These are phyloP conservation scores for Drosophila kikkawai DNA, from an alignment of 1,140 invertebrate species.

Conservation along the genomic window DNA sequence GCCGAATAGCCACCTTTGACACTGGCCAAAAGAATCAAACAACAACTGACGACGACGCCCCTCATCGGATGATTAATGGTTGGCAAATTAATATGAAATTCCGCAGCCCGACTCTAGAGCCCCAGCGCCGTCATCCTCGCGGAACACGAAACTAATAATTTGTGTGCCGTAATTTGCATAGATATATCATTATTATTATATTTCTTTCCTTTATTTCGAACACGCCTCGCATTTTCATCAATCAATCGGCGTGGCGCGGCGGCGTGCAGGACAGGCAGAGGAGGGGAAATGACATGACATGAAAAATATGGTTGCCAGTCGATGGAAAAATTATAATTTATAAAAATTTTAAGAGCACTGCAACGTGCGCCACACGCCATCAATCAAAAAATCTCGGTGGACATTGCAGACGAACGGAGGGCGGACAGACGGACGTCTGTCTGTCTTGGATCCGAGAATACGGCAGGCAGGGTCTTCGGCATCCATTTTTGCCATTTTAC, in stretches of 20 bases:
- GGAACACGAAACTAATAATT: constrained; percentile 77
- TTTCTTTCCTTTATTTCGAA: constrained; percentile 58
- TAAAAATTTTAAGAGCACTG: constrained; percentile 76
- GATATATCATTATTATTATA: constrained; percentile 81
- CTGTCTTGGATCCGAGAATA: constrained; percentile 27
- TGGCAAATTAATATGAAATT: constrained; percentile 75
- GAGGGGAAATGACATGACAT: constrained; percentile 56
- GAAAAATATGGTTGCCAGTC: constrained; percentile 76
- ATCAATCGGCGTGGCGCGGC: constrained; percentile 55
- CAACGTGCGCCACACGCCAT: constrained; percentile 70
- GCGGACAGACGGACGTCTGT: constrained; percentile 35
- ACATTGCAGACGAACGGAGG: constrained; percentile 30
- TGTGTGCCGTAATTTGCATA: constrained; percentile 75
- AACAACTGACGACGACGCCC: constrained; percentile 18
- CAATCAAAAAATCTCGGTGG: constrained; percentile 74
- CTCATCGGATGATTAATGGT: constrained; percentile 67
- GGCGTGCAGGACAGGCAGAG: constrained; percentile 8
- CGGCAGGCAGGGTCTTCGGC: neutral
- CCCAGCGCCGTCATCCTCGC: constrained; percentile 28
- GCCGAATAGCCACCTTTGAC: constrained; percentile 34
- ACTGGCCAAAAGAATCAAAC: constrained; percentile 20
- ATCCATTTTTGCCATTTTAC: neutral
- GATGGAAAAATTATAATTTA: constrained; percentile 79
- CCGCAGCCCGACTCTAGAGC: constrained; percentile 13
- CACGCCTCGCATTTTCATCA: constrained; percentile 79